These are phyloP conservation scores for Centropus unirufus DNA, from an alignment of 2,113 vertebrate genomes.

Conservation along the genomic window DNA sequence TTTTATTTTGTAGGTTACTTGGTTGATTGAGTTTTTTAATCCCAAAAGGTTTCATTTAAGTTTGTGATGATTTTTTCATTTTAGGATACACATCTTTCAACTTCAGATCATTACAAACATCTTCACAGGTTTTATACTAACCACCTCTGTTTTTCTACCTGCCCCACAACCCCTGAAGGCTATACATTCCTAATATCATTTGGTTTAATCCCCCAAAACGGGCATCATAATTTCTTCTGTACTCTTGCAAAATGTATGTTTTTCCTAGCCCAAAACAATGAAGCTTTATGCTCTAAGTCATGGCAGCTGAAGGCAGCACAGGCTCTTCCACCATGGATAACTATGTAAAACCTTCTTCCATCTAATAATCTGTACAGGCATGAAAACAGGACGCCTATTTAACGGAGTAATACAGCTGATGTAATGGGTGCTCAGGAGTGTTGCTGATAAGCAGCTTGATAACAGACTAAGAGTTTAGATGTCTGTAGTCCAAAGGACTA, in stretches of 20 bases:
- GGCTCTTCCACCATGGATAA: not conserved
- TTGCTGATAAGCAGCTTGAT: conserved; percentile 17
- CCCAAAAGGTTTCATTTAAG: not conserved
- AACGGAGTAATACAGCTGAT: not conserved
- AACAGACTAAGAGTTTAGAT: not conserved
- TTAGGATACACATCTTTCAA: not conserved
- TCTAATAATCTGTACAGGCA: not conserved
- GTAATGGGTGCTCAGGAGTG: not conserved
- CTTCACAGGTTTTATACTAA: not conserved
- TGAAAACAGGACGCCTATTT: conserved; percentile 36
- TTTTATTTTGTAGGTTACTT: not conserved
- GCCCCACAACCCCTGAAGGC: rapidly evolving
- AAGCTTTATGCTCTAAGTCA: not conserved
- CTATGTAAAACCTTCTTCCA: not conserved
- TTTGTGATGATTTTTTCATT: not conserved
- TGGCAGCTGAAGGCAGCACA: not conserved
- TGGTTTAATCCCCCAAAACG: not conserved
- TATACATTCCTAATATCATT: not conserved
- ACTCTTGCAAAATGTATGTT: not conserved
- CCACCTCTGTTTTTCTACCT: not conserved
- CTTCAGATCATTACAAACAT: not conserved
- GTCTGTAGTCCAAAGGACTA: conserved; percentile 28
- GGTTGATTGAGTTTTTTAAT: not conserved
- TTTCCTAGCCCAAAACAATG: not conserved
- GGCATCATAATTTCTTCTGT: not conserved